Base-by-base conservation (phyloP, 2,888 invertebrate genomes). In the Orthosia gothica region DNA sequence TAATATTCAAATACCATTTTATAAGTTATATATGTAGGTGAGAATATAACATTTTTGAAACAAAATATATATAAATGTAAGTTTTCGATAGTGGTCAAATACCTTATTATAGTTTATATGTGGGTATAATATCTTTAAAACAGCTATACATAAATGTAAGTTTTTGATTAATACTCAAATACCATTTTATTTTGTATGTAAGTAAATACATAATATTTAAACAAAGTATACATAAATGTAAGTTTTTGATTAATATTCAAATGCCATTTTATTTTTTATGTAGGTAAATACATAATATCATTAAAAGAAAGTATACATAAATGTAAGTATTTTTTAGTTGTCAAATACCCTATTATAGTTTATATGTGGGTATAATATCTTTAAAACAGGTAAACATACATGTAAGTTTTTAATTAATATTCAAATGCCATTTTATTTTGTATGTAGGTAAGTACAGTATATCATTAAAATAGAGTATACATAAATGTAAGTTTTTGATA, bases 31-130 rank as follows among this genome's bases (percentile, higher is more conserved):
- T 32, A 2, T n/a, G n/a, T 32, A 32, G 5, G 32, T 32, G 7
- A 32, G 32, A 32, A 32, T 32, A 32, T 15, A 23, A 55, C 11
- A 59, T 59, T 5, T 13, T 59, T n/a, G 40, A 40, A 59, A 59
- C 11, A 40, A n/a, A 40, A n/a, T 40, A n/a, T 15, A 40, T 9
- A 40, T 54, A 20, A 5, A 20, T 54, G 54, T 12, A 13, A 12
- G 20, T 20, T 20, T 54, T 54, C 5, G 13, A 5, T 13, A 52
- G 15, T 52, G 26, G 26, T 26, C 26, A 26, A 26, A 57, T 58
- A 58, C 12, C 32, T 5, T 40, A n/a, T 54, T 13, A 11, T 59
- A 45, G 59, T 67, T 40, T 61, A 65, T 79, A 72, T 50, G 26
- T 26, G 26, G 26, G 26, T 26, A 26, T 26, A 26, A 26, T 26